Percentiles rank a stretch among this genome's conserved stretches.
Evolutionary conservation across 2,113 vertebrate genomes (phyloP).

Genomic region (Pteruthius melanotis): DNA sequence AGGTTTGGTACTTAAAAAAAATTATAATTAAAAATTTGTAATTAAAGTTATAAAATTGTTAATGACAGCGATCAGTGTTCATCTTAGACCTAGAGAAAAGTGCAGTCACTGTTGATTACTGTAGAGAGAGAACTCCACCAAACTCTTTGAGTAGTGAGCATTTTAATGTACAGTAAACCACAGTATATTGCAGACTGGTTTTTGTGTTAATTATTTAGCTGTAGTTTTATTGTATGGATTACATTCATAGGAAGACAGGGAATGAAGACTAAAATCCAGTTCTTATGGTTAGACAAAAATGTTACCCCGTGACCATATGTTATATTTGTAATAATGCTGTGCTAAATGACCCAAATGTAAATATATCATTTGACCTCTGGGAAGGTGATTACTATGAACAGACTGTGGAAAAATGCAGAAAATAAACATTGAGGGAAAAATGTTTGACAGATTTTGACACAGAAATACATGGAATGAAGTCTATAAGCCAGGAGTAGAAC

Average conservation of each 20-base stretch:
- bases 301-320: neutral
- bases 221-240: neutral
- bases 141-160: neutral
- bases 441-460: neutral
- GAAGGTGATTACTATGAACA: neutral
- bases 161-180: neutral
- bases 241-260: neutral
- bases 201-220: neutral
- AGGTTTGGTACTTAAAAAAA: neutral
- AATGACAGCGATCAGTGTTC: neutral
- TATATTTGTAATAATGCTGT: neutral
- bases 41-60: neutral
- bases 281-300: neutral
- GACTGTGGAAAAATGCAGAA: neutral
- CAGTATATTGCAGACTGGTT: neutral
- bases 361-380: neutral
- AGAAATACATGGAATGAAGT: neutral
- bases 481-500: neutral
- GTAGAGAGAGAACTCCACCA: neutral
- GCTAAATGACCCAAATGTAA: neutral
- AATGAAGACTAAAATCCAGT: neutral
- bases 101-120: neutral
- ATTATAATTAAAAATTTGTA: no score
- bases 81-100: neutral
- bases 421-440: neutral